Evolutionary conservation across 1,140 invertebrate genomes (phyloP), one percentile per base, ranked within the genome.

Genomic region (Drosophila repleta): DNA sequence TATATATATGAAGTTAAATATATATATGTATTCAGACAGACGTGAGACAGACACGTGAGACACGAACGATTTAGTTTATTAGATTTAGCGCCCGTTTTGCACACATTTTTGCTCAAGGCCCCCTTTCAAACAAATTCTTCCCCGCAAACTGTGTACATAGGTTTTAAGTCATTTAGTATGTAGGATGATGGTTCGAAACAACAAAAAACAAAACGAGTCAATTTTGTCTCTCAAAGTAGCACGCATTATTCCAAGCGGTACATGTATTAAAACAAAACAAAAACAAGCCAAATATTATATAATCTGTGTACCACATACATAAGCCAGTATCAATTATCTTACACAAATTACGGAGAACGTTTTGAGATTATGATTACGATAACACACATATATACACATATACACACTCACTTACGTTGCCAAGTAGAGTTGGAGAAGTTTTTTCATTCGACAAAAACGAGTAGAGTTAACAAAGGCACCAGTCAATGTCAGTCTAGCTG

Each of bases 211-310:
- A 45, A 79, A 43, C 68, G 75, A 83, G 83, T 87, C 79, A 88
- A 87, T 87, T 87, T 67, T 61, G 76, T 83, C 75, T 83, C 83
- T 83, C 79, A 87, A 76, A 76, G 56, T 72, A 78, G 61, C 65
- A 88, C 70, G 68, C 79, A 73, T 65, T 70, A 76, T 82, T 88
- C 67, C 68, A 52, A 71, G 58, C 74, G 83, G 58, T 69, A 70
- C 67, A 67, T 76, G 83, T 87, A 87, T 87, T 87, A 88, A 70
- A 76, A 82, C 17, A 11, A 62, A 39, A 13, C 32, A 53, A 62
- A 48, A 35, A 4, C 7, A 71, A 87, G 83, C 83, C 83, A 87
- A 87, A 87, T 87, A 87, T 87, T 87, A 83, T 69, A 76, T 88
- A 88, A 69, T 74, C n/a, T 75, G 74, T 76, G 49, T 55, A 65